phyloP scores from a whole-genome alignment of 2,888 invertebrate species.

The Notocelia uddmanniana region DNA sequence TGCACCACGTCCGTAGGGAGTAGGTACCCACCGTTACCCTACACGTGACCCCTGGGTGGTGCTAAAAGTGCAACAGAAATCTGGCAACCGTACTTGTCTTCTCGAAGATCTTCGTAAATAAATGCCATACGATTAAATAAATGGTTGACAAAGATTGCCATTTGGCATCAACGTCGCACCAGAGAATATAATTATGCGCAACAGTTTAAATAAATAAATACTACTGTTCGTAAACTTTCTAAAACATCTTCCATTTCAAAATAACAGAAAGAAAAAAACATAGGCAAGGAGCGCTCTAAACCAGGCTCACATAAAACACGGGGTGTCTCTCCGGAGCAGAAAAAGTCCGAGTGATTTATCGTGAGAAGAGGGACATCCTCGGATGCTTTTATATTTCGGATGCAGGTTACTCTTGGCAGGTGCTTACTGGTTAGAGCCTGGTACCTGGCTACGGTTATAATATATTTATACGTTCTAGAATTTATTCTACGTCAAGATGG shows the following conservation, averaged over 20 bases:
- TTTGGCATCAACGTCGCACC: neutral
- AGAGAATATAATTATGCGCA: neutral
- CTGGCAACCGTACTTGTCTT: no score
- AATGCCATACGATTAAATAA: no score
- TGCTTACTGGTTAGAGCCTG: conserved; percentile 59
- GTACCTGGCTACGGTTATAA: conserved; percentile 51
- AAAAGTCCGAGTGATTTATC: conserved; percentile 76
- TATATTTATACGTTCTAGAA: conserved; percentile 12
- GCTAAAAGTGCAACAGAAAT: no score
- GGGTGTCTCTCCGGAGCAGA: conserved; percentile 67
- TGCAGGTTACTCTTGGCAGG: conserved; percentile 62
- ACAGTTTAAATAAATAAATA: neutral
- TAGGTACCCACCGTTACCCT: no score
- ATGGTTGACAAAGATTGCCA: neutral
- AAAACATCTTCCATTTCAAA: conserved; percentile 41
- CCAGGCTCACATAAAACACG: conserved; percentile 73
- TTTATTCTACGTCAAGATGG: conserved; percentile 32
- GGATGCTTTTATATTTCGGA: conserved; percentile 65
- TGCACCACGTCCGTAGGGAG: no score
- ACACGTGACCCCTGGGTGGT: no score
- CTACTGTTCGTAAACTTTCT: conserved; percentile 21
- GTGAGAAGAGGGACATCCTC: conserved; percentile 78
- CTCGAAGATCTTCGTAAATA: no score
- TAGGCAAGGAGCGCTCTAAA: conserved; percentile 56
- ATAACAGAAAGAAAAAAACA: conserved; percentile 51